Base-by-base conservation (phyloP, 2,113 vertebrate genomes). In the Sigmodon hispidus region DNA sequence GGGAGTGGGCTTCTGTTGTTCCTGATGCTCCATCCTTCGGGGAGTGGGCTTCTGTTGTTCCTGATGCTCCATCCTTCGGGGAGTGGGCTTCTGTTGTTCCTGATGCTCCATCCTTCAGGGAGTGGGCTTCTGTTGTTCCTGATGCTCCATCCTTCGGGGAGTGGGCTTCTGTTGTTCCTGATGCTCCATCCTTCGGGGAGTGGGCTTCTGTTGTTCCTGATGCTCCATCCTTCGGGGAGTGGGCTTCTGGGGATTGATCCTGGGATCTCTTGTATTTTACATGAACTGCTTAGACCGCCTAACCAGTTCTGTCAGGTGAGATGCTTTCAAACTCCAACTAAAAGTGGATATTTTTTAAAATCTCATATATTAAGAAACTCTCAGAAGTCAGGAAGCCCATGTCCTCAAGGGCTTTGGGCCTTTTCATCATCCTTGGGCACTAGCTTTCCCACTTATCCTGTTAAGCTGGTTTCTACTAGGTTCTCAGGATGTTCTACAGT, bases 301-400 rank as follows among this genome's bases (percentile, higher is more conserved):
- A 76, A 55, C 34, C 83, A 57, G 15, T 75, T 94, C 61, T 65
- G 0, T 87, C 76, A 40, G 24, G 65, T 69, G 93, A 79, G 48
- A 72, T 94, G 52, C 16, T 87, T 96, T 90, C 80, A 50, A 86
- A 91, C 76, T 52, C 48, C 40, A 93, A 40, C 70, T 73, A 63
- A 92, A 96, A 91, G 79, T 89, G 5, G 16, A 26, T 72, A 73
- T 31, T 72, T 67, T 31, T n/a, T 61, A 80, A 65, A 88, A 89
- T 91, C 67, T 83, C 22, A 94, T 86, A 43, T 94, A 84, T 43
- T 26, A 59, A 93, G 92, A 87, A 76, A 89, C 50, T 85, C 87
- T 85, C 87, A 69, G 67, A 93, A 94, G 57, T 36, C 48, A 89
- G 57, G 7, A 75, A 40, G 43, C 1, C 22, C 36, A 36, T 61